Base-by-base conservation (phyloP, 2,113 vertebrate species). In the Tricholaema leucomelas region DNA sequence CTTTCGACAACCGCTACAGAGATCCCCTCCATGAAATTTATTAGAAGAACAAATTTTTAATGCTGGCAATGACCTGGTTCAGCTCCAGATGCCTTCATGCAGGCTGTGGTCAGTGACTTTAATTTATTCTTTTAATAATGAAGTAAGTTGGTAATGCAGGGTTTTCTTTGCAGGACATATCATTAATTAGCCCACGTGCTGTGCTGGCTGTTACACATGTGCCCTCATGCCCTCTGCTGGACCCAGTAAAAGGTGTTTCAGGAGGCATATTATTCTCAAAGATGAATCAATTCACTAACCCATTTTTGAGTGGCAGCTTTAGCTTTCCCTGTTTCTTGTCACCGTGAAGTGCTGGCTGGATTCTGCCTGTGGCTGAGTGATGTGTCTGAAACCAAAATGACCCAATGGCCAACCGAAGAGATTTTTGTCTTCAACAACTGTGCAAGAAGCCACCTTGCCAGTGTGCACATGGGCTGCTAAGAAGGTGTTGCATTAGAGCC, bases 381-480 rank as follows among this genome's bases (percentile, higher is more conserved):
- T 8, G 4, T 44, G 67, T 87, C 38, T 46, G 38, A 60, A 86
- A 44, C 50, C 6, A 10, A 71, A 83, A 67, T 59, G 60, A 85
- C 82, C 60, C 48, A 64, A 10, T 36, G 67, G 79, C 52, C 64
- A 85, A 19, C 12, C 50, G 74, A 82, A 74, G 9, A 84, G 67
- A 56, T 18, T 82, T 92, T 75, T 83, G 42, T 74, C 75, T 91
- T 81, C 64, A 77, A 23, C 27, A 76, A 24, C 59, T 31, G 35
- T 79, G 18, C 67, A 33, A 72, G 77, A 81, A 83, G 19, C 40
- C 2, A 4, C 59, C 65, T 59, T 66, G 44, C 71, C 0, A 5
- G 28, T 2, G 5, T 0, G 2, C 0, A 0, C 40, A 11, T 18
- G 64, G 42, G 20, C 52, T 73, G 27, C 52, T 86, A 2, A 0